Conservation (phyloP, 2,888 invertebrate genomes). For the Melieria crassipennis region DNA sequence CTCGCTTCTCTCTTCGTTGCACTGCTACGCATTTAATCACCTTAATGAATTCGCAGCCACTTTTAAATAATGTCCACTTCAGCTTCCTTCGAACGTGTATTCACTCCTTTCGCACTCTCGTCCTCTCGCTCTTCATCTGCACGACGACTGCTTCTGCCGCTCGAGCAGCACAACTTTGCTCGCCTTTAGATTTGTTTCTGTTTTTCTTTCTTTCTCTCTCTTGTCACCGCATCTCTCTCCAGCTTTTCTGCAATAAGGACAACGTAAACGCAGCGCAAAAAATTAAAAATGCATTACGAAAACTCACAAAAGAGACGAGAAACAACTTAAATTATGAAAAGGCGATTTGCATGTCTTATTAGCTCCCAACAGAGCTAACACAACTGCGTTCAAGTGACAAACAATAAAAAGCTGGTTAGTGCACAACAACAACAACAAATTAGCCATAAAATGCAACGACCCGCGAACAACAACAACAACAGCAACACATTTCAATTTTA, state of each 20-base stretch:
- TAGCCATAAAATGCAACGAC: background rate
- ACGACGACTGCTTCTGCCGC: no score
- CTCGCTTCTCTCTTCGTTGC: background rate
- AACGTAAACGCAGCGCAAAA: background rate
- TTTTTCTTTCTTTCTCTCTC: no score
- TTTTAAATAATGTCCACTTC: constrained; percentile 20
- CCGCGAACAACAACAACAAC: background rate
- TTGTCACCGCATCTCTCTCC: no score
- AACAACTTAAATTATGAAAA: constrained; percentile 23
- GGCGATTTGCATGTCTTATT: constrained; percentile 37
- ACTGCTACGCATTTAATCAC: constrained; percentile 6
- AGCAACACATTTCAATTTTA: background rate
- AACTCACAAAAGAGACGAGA: constrained; percentile 15
- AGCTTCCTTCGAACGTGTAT: background rate
- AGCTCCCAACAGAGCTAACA: constrained; percentile 10
- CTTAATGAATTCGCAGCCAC: constrained; percentile 25
- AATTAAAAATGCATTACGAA: constrained; percentile 39
- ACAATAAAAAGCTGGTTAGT: background rate
- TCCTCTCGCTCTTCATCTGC: no score
- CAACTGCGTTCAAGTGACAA: background rate
- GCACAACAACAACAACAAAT: background rate
- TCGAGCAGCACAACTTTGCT: no score
- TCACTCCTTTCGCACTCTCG: no score
- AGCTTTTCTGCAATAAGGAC: no score
- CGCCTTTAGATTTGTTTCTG: background rate